Evolutionary conservation across 2,113 vertebrate species (phyloP).

Genomic region (Lamprotornis superbus): DNA sequence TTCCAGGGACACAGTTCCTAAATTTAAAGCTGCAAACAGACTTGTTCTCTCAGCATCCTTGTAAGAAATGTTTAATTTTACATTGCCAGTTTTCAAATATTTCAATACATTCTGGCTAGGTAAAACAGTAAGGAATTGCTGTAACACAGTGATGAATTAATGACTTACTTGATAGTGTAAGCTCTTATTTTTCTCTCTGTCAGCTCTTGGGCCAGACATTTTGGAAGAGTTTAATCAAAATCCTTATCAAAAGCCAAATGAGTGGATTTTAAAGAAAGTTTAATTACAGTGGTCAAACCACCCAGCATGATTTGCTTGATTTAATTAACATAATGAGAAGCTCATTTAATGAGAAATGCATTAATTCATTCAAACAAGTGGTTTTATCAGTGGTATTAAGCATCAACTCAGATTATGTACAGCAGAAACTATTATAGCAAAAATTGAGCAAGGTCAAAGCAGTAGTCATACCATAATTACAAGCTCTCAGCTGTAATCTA

Average conservation of each 20-base stretch:
- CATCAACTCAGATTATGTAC: conserved; percentile 28
- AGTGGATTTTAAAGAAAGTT: conserved; percentile 52
- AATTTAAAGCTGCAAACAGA: conserved; percentile 26
- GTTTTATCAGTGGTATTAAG: conserved; percentile 58
- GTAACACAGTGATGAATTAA: background rate
- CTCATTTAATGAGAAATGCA: conserved; percentile 63
- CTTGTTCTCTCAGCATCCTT: background rate
- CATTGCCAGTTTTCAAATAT: background rate
- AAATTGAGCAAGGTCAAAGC: conserved; percentile 42
- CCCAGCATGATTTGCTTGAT: conserved; percentile 55
- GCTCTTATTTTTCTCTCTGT: background rate
- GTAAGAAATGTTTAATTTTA: background rate
- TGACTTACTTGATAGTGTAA: background rate
- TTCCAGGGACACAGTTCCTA: background rate
- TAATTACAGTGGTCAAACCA: conserved; percentile 66
- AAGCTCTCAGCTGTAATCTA: conserved; percentile 3
- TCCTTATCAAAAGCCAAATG: conserved; percentile 57
- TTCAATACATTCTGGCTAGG: background rate
- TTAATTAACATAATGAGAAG: conserved; percentile 62
- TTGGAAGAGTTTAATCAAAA: conserved; percentile 63
- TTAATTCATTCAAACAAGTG: conserved; percentile 64
- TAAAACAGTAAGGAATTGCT: background rate
- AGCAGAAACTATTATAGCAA: conserved; percentile 33
- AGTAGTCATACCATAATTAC: conserved; percentile 30
- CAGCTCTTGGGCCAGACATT: background rate